Base-by-base conservation (phyloP, 2,797 vertebrate genomes). In the Crocidura indochinensis region DNA sequence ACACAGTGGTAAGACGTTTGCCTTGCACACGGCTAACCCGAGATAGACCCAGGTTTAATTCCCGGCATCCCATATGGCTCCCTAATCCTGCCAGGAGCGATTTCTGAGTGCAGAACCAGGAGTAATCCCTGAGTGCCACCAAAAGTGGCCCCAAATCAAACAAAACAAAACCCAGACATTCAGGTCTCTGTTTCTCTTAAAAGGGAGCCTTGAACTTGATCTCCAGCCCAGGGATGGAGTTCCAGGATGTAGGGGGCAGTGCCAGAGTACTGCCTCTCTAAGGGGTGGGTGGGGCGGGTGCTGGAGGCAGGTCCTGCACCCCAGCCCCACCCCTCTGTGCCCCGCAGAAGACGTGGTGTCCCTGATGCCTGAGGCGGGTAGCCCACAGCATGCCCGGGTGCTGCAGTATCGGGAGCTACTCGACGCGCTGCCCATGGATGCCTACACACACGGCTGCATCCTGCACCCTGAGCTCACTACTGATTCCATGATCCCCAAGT, bases 401-500 rank as follows among this genome's bases (percentile, higher is more conserved):
- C 97, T 99, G 97, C 99, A 99, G 97, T 99, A 99, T 97, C 98
- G 99, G 11, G 98, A 99, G 95, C 98, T 99, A 60, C 98, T 99
- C 97, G 99, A 99, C 26, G 99, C 98, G 0, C 98, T 99, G 84
- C 99, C 99, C 94, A 99, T 99, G 99, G 99, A 99, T 0, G 99
- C 99, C 87, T 99, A 99, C 98, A 99, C 99, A 0, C 99, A 99
- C 6, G 99, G 99, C 97, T 99, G 99, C 97, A 99, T 99, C 98
- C 99, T 99, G 93, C 99, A 99, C 95, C 99, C 99, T 0, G 99
- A 99, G 97, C 99, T 99, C 98, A 99, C 99, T 97, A 98, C 98
- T 0, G 99, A 99, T 98, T 99, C 99, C 97, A 99, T 99, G 99
- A 99, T 99, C 98, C 99, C 99, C 98, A 99, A 99, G 99, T 99